Evolutionary conservation across 2,797 vertebrate genomes (phyloP).

Genomic region (Phrynocephalus guinanensis): DNA sequence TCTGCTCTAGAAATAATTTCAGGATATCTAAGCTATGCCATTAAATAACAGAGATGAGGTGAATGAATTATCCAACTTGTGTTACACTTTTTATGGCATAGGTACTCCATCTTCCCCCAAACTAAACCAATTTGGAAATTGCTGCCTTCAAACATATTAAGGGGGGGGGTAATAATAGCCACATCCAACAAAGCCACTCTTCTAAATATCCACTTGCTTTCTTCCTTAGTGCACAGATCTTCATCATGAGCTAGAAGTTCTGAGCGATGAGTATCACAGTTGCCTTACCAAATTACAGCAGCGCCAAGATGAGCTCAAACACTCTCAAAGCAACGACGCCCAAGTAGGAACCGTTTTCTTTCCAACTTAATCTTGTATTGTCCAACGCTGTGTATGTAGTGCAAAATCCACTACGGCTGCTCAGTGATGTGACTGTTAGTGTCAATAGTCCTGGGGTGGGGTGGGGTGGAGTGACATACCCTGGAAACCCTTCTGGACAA

Average conservation of each 20-base stretch:
- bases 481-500: background rate
- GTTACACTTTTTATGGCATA: background rate
- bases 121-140: background rate
- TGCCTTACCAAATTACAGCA: conserved; percentile 85
- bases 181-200: background rate
- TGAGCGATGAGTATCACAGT: conserved; percentile 86
- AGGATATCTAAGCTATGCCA: background rate
- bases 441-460: too few relatives aligned
- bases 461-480: too few relatives aligned
- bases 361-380: rapidly evolving
- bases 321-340: conserved; percentile 66
- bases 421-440: too few relatives aligned
- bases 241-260: conserved; percentile 82
- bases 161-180: rapidly evolving
- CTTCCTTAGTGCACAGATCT: conserved; percentile 84
- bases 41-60: too few relatives aligned
- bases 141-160: background rate
- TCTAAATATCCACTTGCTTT: conserved; percentile 19
- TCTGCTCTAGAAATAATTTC: too few relatives aligned
- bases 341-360: conserved; percentile 59
- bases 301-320: conserved; percentile 87
- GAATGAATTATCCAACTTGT: background rate
- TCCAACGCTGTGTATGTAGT: background rate
- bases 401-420: background rate
- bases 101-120: background rate